A percentile compares a stretch with the other conserved stretches of the same genome.
phyloP scores from a whole-genome alignment of 2,113 vertebrate genomes.

The Chroicocephalus ridibundus region DNA sequence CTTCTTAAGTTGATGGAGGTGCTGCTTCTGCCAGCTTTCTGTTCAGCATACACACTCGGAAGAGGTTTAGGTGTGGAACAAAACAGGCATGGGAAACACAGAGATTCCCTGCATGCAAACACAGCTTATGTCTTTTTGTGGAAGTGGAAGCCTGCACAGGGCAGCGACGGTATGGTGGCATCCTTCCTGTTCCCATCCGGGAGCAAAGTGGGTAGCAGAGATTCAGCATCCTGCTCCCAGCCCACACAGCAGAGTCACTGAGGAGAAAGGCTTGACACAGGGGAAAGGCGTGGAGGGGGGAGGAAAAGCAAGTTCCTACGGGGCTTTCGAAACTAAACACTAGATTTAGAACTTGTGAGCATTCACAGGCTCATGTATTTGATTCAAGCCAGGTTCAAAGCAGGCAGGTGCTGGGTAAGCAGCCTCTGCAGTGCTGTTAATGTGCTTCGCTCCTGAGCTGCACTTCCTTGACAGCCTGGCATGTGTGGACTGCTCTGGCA shows the following conservation, averaged over 20 bases:
- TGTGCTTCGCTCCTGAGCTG: background rate
- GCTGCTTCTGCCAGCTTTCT: background rate
- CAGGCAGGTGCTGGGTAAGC: background rate
- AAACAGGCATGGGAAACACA: background rate
- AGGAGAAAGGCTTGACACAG: background rate
- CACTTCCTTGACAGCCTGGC: background rate
- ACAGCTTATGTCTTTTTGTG: background rate
- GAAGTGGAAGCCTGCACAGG: background rate
- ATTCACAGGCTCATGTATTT: background rate
- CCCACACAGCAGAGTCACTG: background rate
- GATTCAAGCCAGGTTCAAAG: background rate
- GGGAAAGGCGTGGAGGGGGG: too few species aligned
- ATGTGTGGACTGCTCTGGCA: background rate
- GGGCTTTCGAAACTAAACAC: background rate
- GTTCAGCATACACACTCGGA: background rate
- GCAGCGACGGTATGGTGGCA: fast-evolving
- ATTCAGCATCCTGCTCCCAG: background rate
- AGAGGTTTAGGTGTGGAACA: background rate
- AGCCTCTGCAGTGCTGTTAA: background rate
- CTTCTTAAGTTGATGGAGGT: background rate
- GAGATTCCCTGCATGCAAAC: background rate
- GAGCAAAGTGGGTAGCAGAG: background rate
- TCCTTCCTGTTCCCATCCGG: background rate
- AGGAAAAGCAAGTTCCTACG: background rate
- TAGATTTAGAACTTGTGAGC: background rate